Evolutionary conservation across 2,797 vertebrate genomes (phyloP).

Genomic region (Borostomias antarcticus): DNA sequence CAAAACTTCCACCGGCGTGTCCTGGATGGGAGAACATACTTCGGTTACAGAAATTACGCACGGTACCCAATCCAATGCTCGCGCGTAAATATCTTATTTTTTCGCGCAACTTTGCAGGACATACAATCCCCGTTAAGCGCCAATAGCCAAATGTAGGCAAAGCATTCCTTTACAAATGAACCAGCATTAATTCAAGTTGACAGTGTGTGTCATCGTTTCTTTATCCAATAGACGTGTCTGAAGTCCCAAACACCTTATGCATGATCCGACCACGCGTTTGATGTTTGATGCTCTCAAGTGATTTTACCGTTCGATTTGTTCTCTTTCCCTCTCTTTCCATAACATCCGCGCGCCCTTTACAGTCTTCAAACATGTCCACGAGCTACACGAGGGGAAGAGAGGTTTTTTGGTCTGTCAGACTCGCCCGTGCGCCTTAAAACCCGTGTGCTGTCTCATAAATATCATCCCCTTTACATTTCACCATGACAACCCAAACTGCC

Average conservation of each 20-base stretch:
- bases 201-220: neutral
- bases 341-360: slow-evolving; percentile 73
- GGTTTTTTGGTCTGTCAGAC: slow-evolving; percentile 33
- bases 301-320: slow-evolving; percentile 65
- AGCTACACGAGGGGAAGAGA: slow-evolving; percentile 35
- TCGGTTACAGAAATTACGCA: slow-evolving; percentile 37
- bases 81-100: neutral
- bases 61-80: slow-evolving; percentile 6
- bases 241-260: neutral
- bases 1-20: slow-evolving; percentile 76
- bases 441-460: slow-evolving; percentile 67
- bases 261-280: neutral
- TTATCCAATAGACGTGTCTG: no score
- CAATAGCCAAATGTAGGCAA: neutral
- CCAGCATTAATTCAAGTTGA: neutral
- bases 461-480: slow-evolving; percentile 70
- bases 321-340: slow-evolving; percentile 64
- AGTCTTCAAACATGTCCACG: slow-evolving; percentile 81
- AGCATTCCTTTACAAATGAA: neutral
- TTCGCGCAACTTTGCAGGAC: no score
- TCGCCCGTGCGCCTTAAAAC: slow-evolving; percentile 60
- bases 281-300: neutral
- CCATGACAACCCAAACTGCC: slow-evolving; percentile 77
- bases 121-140: neutral
- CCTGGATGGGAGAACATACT: slow-evolving; percentile 53